Evolutionary conservation across 2,888 invertebrate genomes (phyloP), one percentile per base, ranked within the genome.

Genomic region (Kuschelorhynchus macadamiae): DNA sequence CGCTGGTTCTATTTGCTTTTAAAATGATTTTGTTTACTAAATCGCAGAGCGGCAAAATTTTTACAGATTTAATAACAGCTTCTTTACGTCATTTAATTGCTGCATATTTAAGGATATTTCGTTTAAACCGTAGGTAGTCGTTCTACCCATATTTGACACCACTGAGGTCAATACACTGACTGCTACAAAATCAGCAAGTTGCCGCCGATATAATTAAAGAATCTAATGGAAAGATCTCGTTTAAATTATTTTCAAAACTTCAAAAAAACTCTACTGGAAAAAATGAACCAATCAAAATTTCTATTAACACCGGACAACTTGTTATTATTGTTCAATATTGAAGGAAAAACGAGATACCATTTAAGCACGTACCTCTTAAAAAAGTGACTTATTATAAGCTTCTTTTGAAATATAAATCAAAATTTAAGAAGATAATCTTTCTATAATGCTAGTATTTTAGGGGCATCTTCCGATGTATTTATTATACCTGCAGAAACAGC

Each of bases 141-240:
- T 32, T 61, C 52, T 64, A 52, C 17, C 71, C 71, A 67, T 71
- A 67, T 64, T 56, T 71, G 71, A 53, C 49, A 66, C 17, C 30
- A 16, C 41, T 67, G 60, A 71, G 67, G 71, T 71, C 64, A 67
- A 71, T 71, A 67, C 57, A 62, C 70, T 36, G 53, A 52, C 53
- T 53, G 52, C 36, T 44, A 50, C 30, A 59, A 52, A 68, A 63
- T 17, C 39, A 53, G 50, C 49, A 39, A 67, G 33, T 56, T 50
- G 52, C 50, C 64, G 17, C n/a, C n/a, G n/a, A n/a, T 69, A 41
- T 57, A 69, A 59, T 57, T 56, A 57, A 53, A 63, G 18, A 25
- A 33, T 55, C 46, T 52, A 66, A 46, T 44, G 18, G 47, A 46
- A 30, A 39, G 44, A 25, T 33, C n/a, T 50, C 14, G 12, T 7